Conservation (phyloP, 2,113 vertebrate genomes). For the Colistium nudipinnis region DNA sequence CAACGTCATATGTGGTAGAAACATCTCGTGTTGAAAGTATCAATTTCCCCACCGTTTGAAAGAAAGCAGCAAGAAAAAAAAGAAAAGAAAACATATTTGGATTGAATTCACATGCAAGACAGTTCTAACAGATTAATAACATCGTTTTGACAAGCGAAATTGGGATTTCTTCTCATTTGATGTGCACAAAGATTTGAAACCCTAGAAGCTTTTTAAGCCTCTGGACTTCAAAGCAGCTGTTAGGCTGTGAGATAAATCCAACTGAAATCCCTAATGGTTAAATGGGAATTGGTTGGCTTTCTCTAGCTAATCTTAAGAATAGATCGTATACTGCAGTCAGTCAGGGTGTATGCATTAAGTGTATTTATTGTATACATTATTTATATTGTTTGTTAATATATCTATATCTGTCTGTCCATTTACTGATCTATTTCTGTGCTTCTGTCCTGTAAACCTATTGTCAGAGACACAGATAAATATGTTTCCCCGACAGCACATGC, state of each 20-base stretch:
- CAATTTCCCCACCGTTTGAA: neutral
- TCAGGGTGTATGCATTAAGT: constrained; percentile 9
- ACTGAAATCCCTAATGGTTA: constrained; percentile 42
- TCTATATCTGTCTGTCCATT: neutral
- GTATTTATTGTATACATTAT: neutral
- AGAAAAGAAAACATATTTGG: constrained; percentile 25
- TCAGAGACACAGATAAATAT: neutral
- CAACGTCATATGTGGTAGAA: neutral
- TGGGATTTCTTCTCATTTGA: constrained; percentile 50
- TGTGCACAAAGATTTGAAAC: constrained; percentile 55
- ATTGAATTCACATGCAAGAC: constrained; percentile 31
- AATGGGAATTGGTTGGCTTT: constrained; percentile 22
- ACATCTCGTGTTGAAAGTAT: neutral
- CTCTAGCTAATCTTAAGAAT: constrained; percentile 3
- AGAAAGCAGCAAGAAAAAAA: constrained; percentile 8
- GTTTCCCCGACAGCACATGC: constrained; percentile 36
- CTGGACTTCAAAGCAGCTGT: constrained; percentile 59
- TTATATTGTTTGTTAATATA: neutral
- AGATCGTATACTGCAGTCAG: neutral
- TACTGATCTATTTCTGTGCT: neutral
- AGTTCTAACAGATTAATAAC: constrained; percentile 52
- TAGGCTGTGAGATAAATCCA: constrained; percentile 48
- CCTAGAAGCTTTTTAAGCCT: constrained; percentile 61
- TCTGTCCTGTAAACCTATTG: neutral
- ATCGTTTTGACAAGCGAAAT: constrained; percentile 43